Evolutionary conservation across 2,888 invertebrate species (phyloP), one percentile per base, ranked within the genome.

Genomic region (Drosophila meridionalis): DNA sequence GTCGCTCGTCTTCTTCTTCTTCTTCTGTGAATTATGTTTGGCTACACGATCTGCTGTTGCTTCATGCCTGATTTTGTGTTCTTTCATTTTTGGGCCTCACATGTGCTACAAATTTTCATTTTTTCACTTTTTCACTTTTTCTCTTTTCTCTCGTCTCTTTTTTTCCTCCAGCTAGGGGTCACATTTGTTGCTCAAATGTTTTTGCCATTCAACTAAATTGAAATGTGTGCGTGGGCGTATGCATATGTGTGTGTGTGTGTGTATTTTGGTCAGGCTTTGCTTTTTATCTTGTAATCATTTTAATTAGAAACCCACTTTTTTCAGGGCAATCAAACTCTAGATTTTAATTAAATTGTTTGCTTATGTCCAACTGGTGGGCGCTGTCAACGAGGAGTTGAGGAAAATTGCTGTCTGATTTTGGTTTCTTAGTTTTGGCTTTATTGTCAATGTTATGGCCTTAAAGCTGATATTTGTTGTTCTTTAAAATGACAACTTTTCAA

Each of bases 271-370:
- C 69, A 61, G 47, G 43, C 50, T 50, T 48, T 56, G 30, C 53
- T 64, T 70, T 79, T 70, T 75, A 77, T 82, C 81, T 74, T 68
- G 73, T 80, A 77, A 82, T 66, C 65, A 79, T 79, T 89, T 87
- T 89, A 84, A 84, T 84, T 76, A 80, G 70, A 70, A 73, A 55
- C 57, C 52, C 67, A 40, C 59, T 67, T 64, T 50, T 76, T 74
- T 71, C 70, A n/a, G 32, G 62, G 42, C 55, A 58, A 42, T 53
- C 9, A 64, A 73, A 60, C 64, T 71, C 65, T 64, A 67, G 32
- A 28, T 80, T 85, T 85, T 85, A 82, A 87, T 89, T 85, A 89
- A 85, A 84, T 74, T 69, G 53, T 43, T 76, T 67, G 8, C 53
- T 52, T 20, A 64, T 40, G 57, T 56, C 57, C 64, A 83, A 65